Percentiles rank a stretch among this genome's conserved stretches.
Conservation (phyloP, 2,888 invertebrate species). For the Colostygia pectinataria region DNA sequence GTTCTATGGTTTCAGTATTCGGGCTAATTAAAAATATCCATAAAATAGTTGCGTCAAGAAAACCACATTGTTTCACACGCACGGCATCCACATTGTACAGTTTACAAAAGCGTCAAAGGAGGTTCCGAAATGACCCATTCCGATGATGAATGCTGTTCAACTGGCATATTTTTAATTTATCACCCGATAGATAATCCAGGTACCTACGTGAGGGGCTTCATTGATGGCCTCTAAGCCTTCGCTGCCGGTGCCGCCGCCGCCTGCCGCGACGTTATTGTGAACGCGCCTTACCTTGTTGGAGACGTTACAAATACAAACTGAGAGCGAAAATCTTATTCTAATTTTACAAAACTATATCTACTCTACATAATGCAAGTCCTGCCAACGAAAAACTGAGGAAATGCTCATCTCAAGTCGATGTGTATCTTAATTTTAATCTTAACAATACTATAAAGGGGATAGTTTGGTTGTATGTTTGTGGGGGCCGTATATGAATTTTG, state of each 20-base stretch:
- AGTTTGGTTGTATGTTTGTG: no score
- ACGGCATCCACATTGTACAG: constrained; percentile 29
- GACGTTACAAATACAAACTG: constrained; percentile 25
- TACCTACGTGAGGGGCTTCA: constrained; percentile 60
- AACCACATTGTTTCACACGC: constrained; percentile 21
- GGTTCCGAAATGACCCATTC: constrained; percentile 59
- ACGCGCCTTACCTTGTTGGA: constrained; percentile 30
- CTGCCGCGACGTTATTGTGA: constrained; percentile 60
- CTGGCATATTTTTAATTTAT: constrained; percentile 82
- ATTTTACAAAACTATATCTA: no score
- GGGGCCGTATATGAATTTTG: no score
- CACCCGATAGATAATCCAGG: constrained; percentile 76
- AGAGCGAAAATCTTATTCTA: no score
- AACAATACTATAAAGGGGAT: no score
- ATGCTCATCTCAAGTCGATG: no score
- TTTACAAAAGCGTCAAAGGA: constrained; percentile 48
- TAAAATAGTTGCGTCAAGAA: constrained; percentile 1
- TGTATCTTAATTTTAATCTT: no score
- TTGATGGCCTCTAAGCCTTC: constrained; percentile 58
- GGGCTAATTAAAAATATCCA: no score
- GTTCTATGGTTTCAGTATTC: no score
- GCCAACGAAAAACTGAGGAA: no score
- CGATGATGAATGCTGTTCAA: constrained; percentile 74
- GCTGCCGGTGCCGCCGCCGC: constrained; percentile 68
- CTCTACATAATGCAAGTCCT: no score